phyloP scores from a whole-genome alignment of 1,140 invertebrate species.

The Chrysomallon squamiferum region DNA sequence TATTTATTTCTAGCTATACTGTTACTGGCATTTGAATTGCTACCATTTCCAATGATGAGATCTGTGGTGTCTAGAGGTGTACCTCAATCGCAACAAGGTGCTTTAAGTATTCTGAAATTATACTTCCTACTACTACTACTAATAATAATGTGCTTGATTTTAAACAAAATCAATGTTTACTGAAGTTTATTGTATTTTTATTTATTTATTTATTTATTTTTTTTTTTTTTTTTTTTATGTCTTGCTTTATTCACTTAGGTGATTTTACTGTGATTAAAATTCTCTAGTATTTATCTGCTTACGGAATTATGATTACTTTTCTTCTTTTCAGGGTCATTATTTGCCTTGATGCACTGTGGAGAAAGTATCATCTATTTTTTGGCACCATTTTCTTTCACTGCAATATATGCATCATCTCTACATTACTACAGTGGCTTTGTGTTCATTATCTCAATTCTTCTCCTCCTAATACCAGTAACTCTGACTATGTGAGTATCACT shows the following conservation, averaged over 20 bases:
- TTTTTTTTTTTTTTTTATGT: background rate
- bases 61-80: constrained; percentile 52
- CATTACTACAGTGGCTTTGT: constrained; percentile 51
- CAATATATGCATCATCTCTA: constrained; percentile 49
- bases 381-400: constrained; percentile 54
- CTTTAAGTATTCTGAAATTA: background rate
- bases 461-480: constrained; percentile 28
- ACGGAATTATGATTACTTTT: background rate
- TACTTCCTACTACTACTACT: too few relatives aligned
- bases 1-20: constrained; percentile 41
- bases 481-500: constrained; percentile 29
- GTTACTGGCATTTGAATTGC: constrained; percentile 45
- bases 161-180: background rate
- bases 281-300: background rate
- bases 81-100: constrained; percentile 52
- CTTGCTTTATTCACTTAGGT: background rate
- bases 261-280: background rate
- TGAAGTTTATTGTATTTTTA: background rate
- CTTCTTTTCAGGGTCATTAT: constrained; percentile 47
- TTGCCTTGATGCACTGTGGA: constrained; percentile 60
- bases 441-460: constrained; percentile 46
- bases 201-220: background rate
- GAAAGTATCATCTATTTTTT: constrained; percentile 58
- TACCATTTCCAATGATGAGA: constrained; percentile 58
- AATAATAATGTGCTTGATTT: background rate